Conservation (phyloP, 2,888 invertebrate genomes). For the Meiosimyza decipiens region DNA sequence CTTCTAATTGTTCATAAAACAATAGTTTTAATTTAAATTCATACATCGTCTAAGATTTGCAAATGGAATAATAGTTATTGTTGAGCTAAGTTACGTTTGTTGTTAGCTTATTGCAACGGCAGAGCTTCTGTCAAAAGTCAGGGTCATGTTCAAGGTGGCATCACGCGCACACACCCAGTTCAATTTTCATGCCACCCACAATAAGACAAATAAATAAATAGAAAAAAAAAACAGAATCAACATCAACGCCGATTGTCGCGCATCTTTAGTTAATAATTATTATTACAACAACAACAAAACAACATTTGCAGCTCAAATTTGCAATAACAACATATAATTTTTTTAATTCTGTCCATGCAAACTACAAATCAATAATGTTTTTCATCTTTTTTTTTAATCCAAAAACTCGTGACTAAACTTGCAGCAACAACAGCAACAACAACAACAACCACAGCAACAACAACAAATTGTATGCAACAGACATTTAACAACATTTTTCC, state of each 20-base stretch:
- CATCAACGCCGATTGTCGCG: not conserved
- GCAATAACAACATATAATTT: not conserved
- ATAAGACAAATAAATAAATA: not conserved
- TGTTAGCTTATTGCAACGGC: no score
- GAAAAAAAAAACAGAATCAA: not conserved
- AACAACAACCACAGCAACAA: conserved; percentile 2
- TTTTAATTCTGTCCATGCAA: not conserved
- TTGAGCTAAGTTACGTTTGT: no score
- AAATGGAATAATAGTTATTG: no score
- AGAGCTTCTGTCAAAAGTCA: no score
- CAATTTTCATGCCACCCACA: not conserved
- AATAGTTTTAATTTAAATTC: no score
- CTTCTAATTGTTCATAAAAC: no score
- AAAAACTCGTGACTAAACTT: conserved; percentile 7
- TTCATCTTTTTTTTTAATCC: not conserved
- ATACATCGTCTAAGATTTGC: no score
- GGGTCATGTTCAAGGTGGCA: no score
- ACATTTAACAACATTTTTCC: conserved; percentile 10
- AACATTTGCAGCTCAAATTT: not conserved
- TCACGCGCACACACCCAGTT: no score
- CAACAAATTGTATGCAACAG: not conserved
- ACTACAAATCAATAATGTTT: conserved; percentile 3
- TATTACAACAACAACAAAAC: not conserved
- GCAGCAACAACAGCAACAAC: not conserved
- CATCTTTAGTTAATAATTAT: not conserved